Evolutionary conservation across 2,113 vertebrate genomes (phyloP).

Genomic region (Mellivora capensis): DNA sequence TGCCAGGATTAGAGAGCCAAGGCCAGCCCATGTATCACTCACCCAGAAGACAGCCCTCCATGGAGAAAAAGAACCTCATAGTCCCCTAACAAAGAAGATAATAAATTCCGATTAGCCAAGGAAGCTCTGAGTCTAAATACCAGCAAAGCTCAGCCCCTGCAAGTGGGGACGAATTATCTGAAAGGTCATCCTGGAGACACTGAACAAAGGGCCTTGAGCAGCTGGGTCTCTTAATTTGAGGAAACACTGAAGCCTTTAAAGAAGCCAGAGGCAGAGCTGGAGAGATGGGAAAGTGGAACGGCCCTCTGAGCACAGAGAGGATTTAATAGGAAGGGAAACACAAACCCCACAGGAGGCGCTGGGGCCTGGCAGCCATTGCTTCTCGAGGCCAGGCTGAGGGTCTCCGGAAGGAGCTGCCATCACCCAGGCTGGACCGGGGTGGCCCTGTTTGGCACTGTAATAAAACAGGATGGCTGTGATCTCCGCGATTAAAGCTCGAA

Average conservation of each 20-base stretch:
- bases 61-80: slow-evolving; percentile 75
- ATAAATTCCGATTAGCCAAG: slow-evolving; percentile 84
- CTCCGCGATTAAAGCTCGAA: slow-evolving; percentile 83
- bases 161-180: slow-evolving; percentile 81
- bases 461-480: slow-evolving; percentile 82
- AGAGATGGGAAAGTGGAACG: slow-evolving; percentile 62
- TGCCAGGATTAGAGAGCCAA: slow-evolving; percentile 77
- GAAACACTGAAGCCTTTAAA: slow-evolving; percentile 78
- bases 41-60: slow-evolving; percentile 78
- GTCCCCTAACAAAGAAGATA: slow-evolving; percentile 81
- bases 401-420: slow-evolving; percentile 76
- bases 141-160: slow-evolving; percentile 77
- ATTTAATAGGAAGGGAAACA: slow-evolving; percentile 80
- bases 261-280: slow-evolving; percentile 70
- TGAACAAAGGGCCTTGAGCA: slow-evolving; percentile 80
- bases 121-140: slow-evolving; percentile 80
- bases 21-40: slow-evolving; percentile 79
- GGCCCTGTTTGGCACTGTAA: slow-evolving; percentile 79
- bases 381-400: slow-evolving; percentile 72
- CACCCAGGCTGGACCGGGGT: slow-evolving; percentile 69
- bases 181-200: slow-evolving; percentile 82
- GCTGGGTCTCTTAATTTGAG: slow-evolving; percentile 76
- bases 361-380: slow-evolving; percentile 51
- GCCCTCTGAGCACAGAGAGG: slow-evolving; percentile 67
- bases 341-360: slow-evolving; percentile 55